phyloP scores from a whole-genome alignment of 2,113 vertebrate species.

The Clarias gariepinus region DNA sequence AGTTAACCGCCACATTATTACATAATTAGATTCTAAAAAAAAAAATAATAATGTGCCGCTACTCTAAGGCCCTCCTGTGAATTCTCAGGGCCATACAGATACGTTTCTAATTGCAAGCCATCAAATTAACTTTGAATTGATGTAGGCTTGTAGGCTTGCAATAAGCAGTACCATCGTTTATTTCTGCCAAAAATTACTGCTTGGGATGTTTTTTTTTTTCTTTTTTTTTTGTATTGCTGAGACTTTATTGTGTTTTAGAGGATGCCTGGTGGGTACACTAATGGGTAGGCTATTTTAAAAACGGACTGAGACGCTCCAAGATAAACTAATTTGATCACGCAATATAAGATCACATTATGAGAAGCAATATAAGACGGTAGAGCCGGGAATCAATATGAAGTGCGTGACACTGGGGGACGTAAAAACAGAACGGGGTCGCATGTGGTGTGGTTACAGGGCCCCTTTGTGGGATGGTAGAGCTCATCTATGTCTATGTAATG shows the following conservation, averaged over 20 bases:
- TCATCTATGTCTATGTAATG: neutral
- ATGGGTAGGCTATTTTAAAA: constrained; percentile 28
- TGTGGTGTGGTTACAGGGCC: neutral
- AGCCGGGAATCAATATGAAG: constrained; percentile 30
- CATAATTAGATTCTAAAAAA: neutral
- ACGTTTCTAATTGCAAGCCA: constrained; percentile 31
- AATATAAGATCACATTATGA: constrained; percentile 27
- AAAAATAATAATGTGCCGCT: neutral
- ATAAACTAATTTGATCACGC: constrained; percentile 20
- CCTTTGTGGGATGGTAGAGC: neutral
- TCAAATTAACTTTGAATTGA: constrained; percentile 17
- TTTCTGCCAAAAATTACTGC: neutral
- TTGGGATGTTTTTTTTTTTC: neutral
- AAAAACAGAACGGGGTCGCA: neutral
- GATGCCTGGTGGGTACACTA: constrained; percentile 17
- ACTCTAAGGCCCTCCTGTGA: neutral
- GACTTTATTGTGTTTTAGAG: constrained; percentile 19
- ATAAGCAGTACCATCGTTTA: neutral
- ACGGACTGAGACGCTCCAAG: constrained; percentile 23
- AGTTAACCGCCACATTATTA: neutral
- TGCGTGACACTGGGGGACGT: neutral
- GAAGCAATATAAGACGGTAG: constrained; percentile 22
- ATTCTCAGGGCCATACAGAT: neutral
- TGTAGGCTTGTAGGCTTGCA: constrained; percentile 9
- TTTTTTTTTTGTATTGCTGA: neutral